A percentile compares a stretch with the other conserved stretches of the same genome.
Conservation (phyloP, 2,888 invertebrate genomes). For the Teleiodes luculella region DNA sequence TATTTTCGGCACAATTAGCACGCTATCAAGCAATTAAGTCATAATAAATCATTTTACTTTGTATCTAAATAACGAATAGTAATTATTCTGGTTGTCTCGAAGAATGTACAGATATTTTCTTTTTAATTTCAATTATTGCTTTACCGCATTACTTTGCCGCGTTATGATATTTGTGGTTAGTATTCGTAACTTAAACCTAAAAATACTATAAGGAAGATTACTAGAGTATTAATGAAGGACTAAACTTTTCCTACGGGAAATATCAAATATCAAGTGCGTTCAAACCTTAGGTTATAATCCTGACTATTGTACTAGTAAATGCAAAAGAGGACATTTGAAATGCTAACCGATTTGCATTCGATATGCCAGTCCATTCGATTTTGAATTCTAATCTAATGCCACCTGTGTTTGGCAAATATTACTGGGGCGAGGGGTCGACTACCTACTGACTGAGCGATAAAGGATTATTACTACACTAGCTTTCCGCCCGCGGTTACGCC, state of each 20-base stretch:
- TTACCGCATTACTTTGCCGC: too few species aligned
- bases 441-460: too few species aligned
- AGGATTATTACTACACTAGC: too few species aligned
- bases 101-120: background rate
- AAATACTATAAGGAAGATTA: too few species aligned
- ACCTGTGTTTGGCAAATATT: conserved; percentile 17
- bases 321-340: background rate
- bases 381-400: conserved; percentile 12
- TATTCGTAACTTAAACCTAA: too few species aligned
- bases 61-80: background rate
- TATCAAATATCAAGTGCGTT: too few species aligned
- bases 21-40: conserved; percentile 12
- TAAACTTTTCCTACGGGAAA: too few species aligned
- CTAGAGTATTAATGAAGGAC: too few species aligned
- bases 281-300: too few species aligned
- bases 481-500: too few species aligned
- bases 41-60: conserved; percentile 14
- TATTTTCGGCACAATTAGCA: conserved; percentile 14
- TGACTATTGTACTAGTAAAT: background rate
- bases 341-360: conserved; percentile 13
- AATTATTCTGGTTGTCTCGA: background rate
- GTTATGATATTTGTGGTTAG: too few species aligned
- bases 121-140: too few species aligned
- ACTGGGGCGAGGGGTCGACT: conserved; percentile 10
- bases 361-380: conserved; percentile 14